Evolutionary conservation across 2,797 vertebrate genomes (phyloP), one percentile per base, ranked within the genome.

Genomic region (Pelochelys cantorii): DNA sequence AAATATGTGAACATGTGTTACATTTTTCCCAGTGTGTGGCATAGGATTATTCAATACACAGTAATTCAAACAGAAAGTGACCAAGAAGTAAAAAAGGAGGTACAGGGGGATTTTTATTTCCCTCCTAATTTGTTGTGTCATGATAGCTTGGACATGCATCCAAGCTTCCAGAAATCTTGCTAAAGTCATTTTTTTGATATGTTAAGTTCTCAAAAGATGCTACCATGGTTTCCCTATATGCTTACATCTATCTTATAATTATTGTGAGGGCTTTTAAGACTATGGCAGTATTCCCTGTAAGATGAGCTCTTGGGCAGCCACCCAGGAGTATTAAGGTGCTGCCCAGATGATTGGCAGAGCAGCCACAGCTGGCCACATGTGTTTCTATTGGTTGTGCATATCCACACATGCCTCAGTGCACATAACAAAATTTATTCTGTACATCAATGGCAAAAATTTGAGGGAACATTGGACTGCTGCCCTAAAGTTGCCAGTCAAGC

Each of bases 1-100:
- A 53, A 29, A 34, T 0, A 1, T 1, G 0, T 4, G 1, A 25
- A n/a, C 27, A 42, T 60, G 5, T 42, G 3, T 42, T 42, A 20
- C 52, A 7, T 52, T 68, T 81, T 84, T 0, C 11, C 27, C 34
- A 71, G 48, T 48, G 52, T 57, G 10, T 65, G 42, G 27, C n/a
- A 34, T 5, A 29, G 37, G 53, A 29, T 27, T 6, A 48, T 90
- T 89, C 59, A 53, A 48, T 71, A 75, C 2, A 13, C 81, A 83
- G 4, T 29, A 84, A 31, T 0, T 0, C 23, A n/a, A 5, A 7
- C 5, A 42, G 18, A 3, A 79, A 78, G 15, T 57, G 75, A 75
- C 4, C 3, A 20, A 84, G 20, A 92, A 89, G 3, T 4, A 42
- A 81, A 82, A 84, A 81, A 48, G 53, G 9, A 86, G 5, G 0